Evolutionary conservation across 1,140 invertebrate species (phyloP), one percentile per base, ranked within the genome.

Genomic region (Dendroctonus valens): DNA sequence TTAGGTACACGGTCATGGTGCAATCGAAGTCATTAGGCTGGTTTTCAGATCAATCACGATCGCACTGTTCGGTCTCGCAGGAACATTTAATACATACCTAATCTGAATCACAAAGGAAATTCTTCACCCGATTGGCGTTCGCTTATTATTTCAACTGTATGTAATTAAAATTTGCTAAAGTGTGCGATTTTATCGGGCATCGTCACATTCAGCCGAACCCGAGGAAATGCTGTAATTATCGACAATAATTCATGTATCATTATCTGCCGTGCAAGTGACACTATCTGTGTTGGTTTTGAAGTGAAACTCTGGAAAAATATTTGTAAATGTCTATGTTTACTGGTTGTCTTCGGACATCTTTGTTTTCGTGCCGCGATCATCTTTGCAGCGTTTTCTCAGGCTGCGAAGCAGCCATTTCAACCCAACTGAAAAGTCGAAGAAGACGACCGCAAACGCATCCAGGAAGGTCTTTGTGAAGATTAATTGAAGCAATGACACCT

Each of bases 161-260:
- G 59, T 51, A 50, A 60, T 60, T 60, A 60, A 60, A 50, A 42
- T 60, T 60, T 39, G 11, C 44, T 40, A 60, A 60, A 60, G 59
- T 60, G 59, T 60, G 49, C 48, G 59, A 60, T 60, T 26, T 37
- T 60, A 60, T 60, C 59, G 46, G 7, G 59, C 41, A 60, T 60
- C 59, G 59, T 60, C 59, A 60, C 59, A 60, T 48, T 14, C 59
- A 5, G 12, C 41, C 11, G 5, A 15, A 60, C 59, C 26, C 44
- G 14, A 48, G 44, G 59, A 12, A 60, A 60, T 48, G 44, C 15
- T 60, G 59, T 60, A 60, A 60, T 60, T 60, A 60, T 41, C n/a
- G 44, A 46, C 44, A 48, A 60, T 60, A 60, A 14, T 60, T 60
- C 59, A 14, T 60, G 12, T 49, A 60, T 60, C 49, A 6, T 15